Base-by-base conservation (phyloP, 2,888 invertebrate genomes). In the Cerceris rybyensis region DNA sequence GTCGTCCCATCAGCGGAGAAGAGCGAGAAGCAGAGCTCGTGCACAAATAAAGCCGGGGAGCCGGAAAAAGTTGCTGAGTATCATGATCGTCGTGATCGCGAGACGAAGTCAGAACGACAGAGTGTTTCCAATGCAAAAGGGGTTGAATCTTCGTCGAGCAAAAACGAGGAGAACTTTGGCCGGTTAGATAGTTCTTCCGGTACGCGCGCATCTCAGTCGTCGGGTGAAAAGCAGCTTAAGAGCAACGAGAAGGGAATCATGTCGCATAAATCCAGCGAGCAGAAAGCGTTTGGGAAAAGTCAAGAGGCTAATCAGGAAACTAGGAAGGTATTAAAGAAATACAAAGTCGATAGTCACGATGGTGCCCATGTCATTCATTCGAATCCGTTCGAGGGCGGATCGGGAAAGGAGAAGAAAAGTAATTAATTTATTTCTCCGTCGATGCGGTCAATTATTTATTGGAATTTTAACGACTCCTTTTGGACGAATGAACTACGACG, bases 311-410 rank as follows among this genome's bases (percentile, higher is more conserved):
- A 80, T 50, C 65, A 82, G 0, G 90, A 90, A 6, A 67, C 81
- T 16, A 85, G 82, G 55, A 90, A 91, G 68, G 52, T 83, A 16
- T 78, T 83, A 9, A 90, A 90, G 67, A 86, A 88, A 64, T 83
- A 88, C 46, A 90, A 90, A 59, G 66, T 71, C 41, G 90, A 90
- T 7, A 54, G n/a, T 7, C 58, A 60, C 7, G 85, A 85, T 2
- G 55, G 67, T 9, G 28, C 50, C 5, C 52, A 70, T 57, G 42
- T 50, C 4, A 28, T 8, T 52, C 70, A 61, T 39, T 61, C 70
- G 28, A 63, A 17, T 54, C 42, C 57, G 17, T 64, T 70, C 17
- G 86, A 85, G 2, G 55, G 17, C 14, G 68, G 59, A 7, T 58
- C 54, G 4, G 67, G 49, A 4, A 85, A 71, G 13, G 86, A 81